phyloP scores from a whole-genome alignment of 2,113 vertebrate genomes.

The Rhinolophus sinicus region DNA sequence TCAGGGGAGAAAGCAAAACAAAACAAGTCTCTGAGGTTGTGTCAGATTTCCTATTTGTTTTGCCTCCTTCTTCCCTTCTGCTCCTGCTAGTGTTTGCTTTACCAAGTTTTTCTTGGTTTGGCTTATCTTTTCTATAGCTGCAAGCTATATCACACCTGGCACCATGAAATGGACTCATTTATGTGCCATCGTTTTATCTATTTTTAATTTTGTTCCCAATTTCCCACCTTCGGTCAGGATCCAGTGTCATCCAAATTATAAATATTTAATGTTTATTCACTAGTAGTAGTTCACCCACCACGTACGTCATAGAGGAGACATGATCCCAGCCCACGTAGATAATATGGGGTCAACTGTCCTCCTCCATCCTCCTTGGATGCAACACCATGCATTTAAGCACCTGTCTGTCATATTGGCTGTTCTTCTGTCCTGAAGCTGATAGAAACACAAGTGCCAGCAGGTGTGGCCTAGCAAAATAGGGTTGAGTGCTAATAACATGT shows the following conservation, averaged over 20 bases:
- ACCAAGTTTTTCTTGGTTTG: background rate
- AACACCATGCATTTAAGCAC: background rate
- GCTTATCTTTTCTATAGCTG: background rate
- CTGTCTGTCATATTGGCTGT: background rate
- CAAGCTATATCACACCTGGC: background rate
- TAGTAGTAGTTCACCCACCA: background rate
- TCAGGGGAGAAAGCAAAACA: background rate
- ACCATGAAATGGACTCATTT: background rate
- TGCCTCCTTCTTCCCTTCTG: background rate
- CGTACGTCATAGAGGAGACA: background rate
- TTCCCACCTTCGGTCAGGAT: background rate
- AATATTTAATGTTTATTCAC: background rate
- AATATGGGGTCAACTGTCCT: background rate
- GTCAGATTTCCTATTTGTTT: background rate
- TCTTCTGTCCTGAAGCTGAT: background rate
- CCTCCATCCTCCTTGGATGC: background rate
- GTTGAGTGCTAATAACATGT: no score
- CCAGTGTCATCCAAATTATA: background rate
- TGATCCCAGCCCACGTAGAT: background rate
- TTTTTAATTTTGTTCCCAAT: background rate
- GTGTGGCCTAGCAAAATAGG: background rate
- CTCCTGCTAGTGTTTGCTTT: background rate
- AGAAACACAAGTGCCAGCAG: background rate
- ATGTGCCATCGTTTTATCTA: background rate
- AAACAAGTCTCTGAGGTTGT: background rate